phyloP scores from a whole-genome alignment of 2,888 invertebrate genomes.

The Alcis repandata region DNA sequence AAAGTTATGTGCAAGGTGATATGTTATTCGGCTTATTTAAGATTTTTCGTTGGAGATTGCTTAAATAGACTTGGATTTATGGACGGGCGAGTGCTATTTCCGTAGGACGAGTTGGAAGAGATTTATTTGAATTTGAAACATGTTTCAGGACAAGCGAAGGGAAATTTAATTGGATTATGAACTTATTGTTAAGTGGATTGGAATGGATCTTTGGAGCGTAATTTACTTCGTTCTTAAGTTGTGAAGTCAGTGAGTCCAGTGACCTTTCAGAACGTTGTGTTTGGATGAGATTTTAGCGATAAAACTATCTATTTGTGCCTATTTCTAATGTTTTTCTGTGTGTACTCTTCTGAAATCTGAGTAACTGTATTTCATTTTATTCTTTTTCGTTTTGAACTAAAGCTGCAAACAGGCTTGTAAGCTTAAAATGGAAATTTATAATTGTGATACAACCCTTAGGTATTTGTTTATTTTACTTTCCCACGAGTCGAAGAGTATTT shows the following conservation, averaged over 20 bases:
- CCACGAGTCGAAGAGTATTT: too few relatives aligned
- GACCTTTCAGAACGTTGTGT: not conserved
- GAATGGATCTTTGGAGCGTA: slow-evolving; percentile 58
- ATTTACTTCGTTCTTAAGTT: slow-evolving; percentile 32
- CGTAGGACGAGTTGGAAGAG: slow-evolving; percentile 80
- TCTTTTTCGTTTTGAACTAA: too few relatives aligned
- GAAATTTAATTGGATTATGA: slow-evolving; percentile 85
- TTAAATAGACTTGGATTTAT: slow-evolving; percentile 85
- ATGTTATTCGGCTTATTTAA: slow-evolving; percentile 78
- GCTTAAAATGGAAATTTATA: too few relatives aligned
- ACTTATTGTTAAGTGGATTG: slow-evolving; percentile 72
- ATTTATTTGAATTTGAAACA: slow-evolving; percentile 85
- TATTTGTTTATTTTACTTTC: too few relatives aligned
- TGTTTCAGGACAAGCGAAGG: slow-evolving; percentile 78
- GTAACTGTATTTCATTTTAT: too few relatives aligned
- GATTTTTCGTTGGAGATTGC: slow-evolving; percentile 83
- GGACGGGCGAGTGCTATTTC: slow-evolving; percentile 83
- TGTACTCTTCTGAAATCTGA: too few relatives aligned
- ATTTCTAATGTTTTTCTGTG: too few relatives aligned
- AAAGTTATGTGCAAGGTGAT: slow-evolving; percentile 67
- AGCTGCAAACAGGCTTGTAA: too few relatives aligned
- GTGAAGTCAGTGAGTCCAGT: not conserved
- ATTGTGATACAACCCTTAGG: too few relatives aligned
- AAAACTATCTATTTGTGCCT: too few relatives aligned
- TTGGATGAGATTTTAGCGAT: too few relatives aligned